phyloP scores from a whole-genome alignment of 2,797 vertebrate genomes.

The Orientallactaga sibirica region DNA sequence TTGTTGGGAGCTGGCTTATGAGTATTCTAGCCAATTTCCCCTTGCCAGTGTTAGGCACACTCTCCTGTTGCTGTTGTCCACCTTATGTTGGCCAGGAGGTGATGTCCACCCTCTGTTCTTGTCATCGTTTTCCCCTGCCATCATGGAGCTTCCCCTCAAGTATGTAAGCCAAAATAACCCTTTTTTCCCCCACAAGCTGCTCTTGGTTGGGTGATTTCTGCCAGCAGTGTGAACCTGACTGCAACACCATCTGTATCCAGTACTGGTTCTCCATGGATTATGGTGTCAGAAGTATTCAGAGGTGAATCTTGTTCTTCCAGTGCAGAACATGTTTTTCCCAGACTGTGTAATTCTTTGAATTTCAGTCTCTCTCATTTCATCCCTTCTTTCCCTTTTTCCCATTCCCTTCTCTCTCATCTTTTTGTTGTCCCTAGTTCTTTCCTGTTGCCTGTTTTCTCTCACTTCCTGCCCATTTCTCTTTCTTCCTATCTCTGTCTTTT shows the following conservation, averaged over 20 bases:
- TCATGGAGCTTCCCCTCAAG: too few relatives aligned
- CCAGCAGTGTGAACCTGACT: neutral
- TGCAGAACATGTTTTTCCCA: neutral
- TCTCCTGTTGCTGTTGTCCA: too few relatives aligned
- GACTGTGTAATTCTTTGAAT: neutral
- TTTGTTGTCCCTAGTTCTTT: neutral
- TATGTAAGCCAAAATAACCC: too few relatives aligned
- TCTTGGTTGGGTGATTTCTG: too few relatives aligned
- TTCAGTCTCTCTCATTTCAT: neutral
- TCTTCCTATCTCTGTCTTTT: neutral
- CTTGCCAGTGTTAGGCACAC: too few relatives aligned
- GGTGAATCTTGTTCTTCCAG: neutral
- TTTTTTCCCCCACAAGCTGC: too few relatives aligned
- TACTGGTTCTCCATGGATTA: neutral
- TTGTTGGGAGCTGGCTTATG: too few relatives aligned
- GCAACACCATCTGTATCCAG: neutral
- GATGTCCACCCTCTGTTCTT: too few relatives aligned
- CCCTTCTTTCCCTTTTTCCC: neutral
- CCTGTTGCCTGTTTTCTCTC: neutral
- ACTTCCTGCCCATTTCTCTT: neutral
- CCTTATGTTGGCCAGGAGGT: too few relatives aligned
- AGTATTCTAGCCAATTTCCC: too few relatives aligned
- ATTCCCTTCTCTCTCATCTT: neutral
- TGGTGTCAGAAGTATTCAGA: neutral
- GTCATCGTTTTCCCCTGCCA: too few relatives aligned